Evolutionary conservation across 2,888 invertebrate genomes (phyloP).

Genomic region (Lasiommata megera): DNA sequence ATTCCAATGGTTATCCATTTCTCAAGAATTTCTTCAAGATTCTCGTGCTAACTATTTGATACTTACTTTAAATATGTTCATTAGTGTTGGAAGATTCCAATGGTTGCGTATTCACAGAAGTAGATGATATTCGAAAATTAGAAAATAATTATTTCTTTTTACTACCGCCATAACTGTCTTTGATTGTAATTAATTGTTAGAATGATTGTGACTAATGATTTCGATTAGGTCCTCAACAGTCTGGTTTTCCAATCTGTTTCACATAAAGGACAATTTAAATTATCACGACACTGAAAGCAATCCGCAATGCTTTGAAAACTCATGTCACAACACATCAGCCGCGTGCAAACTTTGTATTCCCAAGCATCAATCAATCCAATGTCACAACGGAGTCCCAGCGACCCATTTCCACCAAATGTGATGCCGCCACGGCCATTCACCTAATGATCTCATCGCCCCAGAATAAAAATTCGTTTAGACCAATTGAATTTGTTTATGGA

Average conservation of each 20-base stretch:
- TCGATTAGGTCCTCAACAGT: constrained; percentile 5
- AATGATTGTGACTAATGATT: constrained; percentile 6
- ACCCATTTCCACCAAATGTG: constrained; percentile 58
- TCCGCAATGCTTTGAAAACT: constrained; percentile 1
- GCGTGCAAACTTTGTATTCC: constrained; percentile 24
- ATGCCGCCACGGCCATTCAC: constrained; percentile 65
- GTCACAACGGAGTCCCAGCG: constrained; percentile 65
- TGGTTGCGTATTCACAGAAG: too few species aligned
- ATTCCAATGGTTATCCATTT: too few species aligned
- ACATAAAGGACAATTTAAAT: constrained; percentile 9
- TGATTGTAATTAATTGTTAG: constrained; percentile 1
- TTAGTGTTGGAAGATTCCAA: too few species aligned
- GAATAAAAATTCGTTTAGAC: constrained; percentile 72
- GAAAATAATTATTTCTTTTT: too few species aligned
- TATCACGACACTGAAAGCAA: not conserved
- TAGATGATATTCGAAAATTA: too few species aligned
- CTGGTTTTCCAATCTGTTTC: constrained; percentile 11
- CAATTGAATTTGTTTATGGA: constrained; percentile 74
- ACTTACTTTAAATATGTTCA: too few species aligned
- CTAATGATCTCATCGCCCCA: constrained; percentile 75
- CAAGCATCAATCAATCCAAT: constrained; percentile 51
- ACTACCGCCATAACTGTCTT: too few species aligned
- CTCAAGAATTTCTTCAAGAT: too few species aligned
- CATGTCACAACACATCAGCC: constrained; percentile 26
- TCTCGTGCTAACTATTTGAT: too few species aligned